Evolutionary conservation across 2,888 invertebrate genomes (phyloP).

Genomic region (Pseudococcus jackbeardsleyi): DNA sequence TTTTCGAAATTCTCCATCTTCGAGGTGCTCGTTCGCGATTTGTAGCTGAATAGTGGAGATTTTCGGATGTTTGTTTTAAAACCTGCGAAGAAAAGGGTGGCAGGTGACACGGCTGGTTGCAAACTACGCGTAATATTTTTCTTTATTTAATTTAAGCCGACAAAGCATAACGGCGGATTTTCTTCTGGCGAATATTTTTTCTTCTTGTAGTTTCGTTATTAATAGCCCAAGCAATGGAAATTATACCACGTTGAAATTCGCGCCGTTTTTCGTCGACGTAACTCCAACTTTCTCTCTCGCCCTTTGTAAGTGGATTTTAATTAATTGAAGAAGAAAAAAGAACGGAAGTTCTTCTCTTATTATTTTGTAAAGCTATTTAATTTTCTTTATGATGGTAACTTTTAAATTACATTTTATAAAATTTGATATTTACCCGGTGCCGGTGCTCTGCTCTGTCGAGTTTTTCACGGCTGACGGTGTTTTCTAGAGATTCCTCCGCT

Average conservation of each 20-base stretch:
- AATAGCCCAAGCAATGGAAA: slow-evolving; percentile 12
- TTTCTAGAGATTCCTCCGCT: not conserved
- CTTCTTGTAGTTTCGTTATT: slow-evolving; percentile 5
- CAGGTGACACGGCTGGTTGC: not conserved
- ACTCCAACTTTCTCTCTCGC: not conserved
- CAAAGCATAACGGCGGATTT: slow-evolving; percentile 7
- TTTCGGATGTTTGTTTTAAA: not conserved
- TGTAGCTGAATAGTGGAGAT: not conserved
- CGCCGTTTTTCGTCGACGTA: not conserved
- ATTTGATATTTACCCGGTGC: slow-evolving; percentile 51
- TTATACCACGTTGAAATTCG: slow-evolving; percentile 47
- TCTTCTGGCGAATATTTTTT: slow-evolving; percentile 33
- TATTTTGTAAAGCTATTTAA: slow-evolving; percentile 50
- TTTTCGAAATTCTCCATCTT: too few relatives aligned
- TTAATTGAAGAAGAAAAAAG: slow-evolving; percentile 46
- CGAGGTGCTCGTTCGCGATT: too few relatives aligned
- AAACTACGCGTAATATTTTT: slow-evolving; percentile 42
- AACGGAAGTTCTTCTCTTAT: slow-evolving; percentile 48
- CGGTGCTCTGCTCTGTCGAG: not conserved
- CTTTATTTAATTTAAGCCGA: slow-evolving; percentile 14
- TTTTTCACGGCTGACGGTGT: slow-evolving; percentile 9
- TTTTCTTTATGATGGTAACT: slow-evolving; percentile 53
- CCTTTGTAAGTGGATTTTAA: slow-evolving; percentile 54
- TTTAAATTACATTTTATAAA: slow-evolving; percentile 46
- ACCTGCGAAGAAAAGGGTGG: not conserved